phyloP scores from a whole-genome alignment of 2,888 invertebrate species.

The Thymelicus acteon region DNA sequence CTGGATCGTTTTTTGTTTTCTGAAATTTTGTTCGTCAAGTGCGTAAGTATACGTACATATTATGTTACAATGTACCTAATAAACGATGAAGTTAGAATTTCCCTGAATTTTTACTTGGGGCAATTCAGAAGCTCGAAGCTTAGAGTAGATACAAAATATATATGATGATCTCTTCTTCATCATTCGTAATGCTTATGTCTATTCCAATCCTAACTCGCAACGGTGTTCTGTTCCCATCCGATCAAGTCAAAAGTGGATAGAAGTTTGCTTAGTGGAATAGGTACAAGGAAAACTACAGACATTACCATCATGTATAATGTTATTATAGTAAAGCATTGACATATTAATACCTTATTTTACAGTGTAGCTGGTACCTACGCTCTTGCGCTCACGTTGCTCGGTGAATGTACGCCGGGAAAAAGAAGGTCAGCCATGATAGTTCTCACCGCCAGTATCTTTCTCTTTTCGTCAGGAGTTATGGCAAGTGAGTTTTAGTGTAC shows the following conservation, averaged over 20 bases:
- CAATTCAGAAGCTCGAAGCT: no score
- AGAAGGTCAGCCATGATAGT: conserved; percentile 59
- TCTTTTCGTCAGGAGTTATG: conserved; percentile 62
- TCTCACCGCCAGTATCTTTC: conserved; percentile 59
- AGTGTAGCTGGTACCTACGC: conserved; percentile 70
- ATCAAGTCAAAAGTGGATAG: no score
- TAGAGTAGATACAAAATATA: no score
- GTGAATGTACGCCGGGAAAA: conserved; percentile 63
- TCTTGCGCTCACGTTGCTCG: conserved; percentile 61
- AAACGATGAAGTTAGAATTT: neutral
- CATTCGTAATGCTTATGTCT: no score
- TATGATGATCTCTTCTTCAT: no score
- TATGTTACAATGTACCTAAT: no score
- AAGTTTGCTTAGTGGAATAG: no score
- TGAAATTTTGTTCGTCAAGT: conserved; percentile 87
- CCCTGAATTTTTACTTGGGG: conserved; percentile 35
- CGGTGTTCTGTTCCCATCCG: no score
- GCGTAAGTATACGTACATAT: conserved; percentile 69
- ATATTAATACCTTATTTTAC: neutral
- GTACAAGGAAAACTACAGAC: no score
- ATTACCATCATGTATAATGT: no score
- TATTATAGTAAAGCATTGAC: no score
- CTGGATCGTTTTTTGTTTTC: conserved; percentile 83
- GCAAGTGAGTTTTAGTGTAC: conserved; percentile 55
- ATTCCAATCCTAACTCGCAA: no score